A percentile compares a stretch with the other conserved stretches of the same genome.
Evolutionary conservation across 2,113 vertebrate genomes (phyloP).

Genomic region (Serinus canaria): DNA sequence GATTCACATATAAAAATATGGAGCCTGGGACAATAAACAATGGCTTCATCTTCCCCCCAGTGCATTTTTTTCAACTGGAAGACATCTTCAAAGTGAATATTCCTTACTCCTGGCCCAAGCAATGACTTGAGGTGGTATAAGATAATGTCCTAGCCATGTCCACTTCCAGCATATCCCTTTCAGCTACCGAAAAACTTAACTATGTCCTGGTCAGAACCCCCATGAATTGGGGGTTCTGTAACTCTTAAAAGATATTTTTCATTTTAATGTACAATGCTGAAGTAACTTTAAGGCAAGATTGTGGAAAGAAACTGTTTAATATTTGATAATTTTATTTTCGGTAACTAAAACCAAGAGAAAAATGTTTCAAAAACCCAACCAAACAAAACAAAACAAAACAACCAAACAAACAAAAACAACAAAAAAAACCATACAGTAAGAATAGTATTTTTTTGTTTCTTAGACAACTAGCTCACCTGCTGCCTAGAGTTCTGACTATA

Average conservation of each 20-base stretch:
- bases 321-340: neutral
- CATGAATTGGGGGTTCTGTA: neutral
- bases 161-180: accelerated
- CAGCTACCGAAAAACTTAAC: neutral
- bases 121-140: neutral
- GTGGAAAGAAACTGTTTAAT: neutral
- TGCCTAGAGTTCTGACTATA: neutral
- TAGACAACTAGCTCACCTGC: neutral
- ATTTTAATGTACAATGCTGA: neutral
- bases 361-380: neutral
- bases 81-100: neutral
- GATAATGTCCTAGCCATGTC: neutral
- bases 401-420: neutral
- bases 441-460: neutral
- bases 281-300: neutral
- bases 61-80: neutral
- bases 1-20: neutral
- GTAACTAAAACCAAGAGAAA: neutral
- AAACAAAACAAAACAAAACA: no score
- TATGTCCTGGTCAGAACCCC: neutral
- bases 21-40: neutral
- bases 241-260: neutral
- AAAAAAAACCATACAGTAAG: neutral
- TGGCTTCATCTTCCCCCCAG: accelerated
- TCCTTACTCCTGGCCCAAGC: accelerated